Evolutionary conservation across 2,113 vertebrate species (phyloP), one percentile per base, ranked within the genome.

Genomic region (Prietella phreatophila): DNA sequence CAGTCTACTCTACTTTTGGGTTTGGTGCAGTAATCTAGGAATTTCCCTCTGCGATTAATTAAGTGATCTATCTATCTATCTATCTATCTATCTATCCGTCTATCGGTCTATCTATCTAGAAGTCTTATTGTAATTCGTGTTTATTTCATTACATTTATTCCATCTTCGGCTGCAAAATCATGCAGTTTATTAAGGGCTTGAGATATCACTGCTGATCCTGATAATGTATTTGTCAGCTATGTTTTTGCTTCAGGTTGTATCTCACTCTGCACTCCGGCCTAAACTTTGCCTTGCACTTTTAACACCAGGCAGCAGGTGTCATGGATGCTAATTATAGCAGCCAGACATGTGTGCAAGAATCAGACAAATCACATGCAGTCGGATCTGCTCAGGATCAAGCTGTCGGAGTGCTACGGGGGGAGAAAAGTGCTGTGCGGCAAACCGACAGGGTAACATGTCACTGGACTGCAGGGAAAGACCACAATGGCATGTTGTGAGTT

Each of bases 281-380:
- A 75, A 92, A 92, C 93, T 93, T 92, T 93, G 90, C 91, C 90
- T 92, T 92, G 92, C 92, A 93, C 93, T 93, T 95, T 95, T 95
- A 94, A 92, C 93, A 94, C 89, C 90, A 92, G 94, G 91, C 92
- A 92, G 92, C 90, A 94, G 93, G 93, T 94, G 94, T 90, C 92
- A 91, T 56, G 92, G 91, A 95, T 73, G 61, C 85, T 96, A 95
- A 95, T 94, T 94, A 94, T 95, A 94, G 95, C 94, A 94, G 91
- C 93, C 90, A 92, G 86, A 90, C 94, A 94, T 93, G 94, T 95
- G 93, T 90, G 92, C 90, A 73, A 90, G 92, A 91, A 93, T 93
- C 89, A 90, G 93, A 92, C 87, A 92, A 94, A 94, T 94, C 93
- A 93, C 92, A 95, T 93, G 93, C 93, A 93, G 95, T 95, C 95